These are phyloP conservation scores for Drosophila ochracea DNA, from an alignment of 2,888 invertebrate genomes.

Conservation along the genomic window DNA sequence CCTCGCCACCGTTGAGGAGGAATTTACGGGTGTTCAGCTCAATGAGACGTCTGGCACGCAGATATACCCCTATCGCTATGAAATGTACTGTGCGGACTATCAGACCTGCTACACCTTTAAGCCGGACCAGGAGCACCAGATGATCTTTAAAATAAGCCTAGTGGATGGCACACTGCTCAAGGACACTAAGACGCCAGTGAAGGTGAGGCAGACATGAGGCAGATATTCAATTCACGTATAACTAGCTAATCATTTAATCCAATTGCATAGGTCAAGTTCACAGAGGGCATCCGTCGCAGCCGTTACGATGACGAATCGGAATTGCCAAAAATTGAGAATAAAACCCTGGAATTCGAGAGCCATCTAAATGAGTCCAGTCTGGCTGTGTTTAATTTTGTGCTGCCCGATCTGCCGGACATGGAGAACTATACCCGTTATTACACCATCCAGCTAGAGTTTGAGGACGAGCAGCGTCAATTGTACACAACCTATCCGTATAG, in stretches of 20 bases:
- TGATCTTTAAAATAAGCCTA: constrained; percentile 90
- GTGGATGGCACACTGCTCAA: constrained; percentile 90
- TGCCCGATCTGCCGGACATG: constrained; percentile 86
- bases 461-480: constrained; percentile 68
- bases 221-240: not conserved
- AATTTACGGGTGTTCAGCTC: constrained; percentile 92
- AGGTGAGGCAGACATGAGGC: constrained; percentile 36
- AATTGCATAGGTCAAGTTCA: constrained; percentile 62
- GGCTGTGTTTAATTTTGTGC: constrained; percentile 87
- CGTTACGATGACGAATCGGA: constrained; percentile 40
- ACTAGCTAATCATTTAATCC: not conserved
- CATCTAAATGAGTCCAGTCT: constrained; percentile 88
- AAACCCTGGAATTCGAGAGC: constrained; percentile 78
- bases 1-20: constrained; percentile 96
- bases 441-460: constrained; percentile 64
- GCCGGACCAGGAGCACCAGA: constrained; percentile 93
- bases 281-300: constrained; percentile 61
- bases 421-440: constrained; percentile 69
- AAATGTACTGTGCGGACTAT: constrained; percentile 88
- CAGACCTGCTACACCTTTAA: constrained; percentile 95
- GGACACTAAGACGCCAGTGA: constrained; percentile 87
- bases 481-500: constrained; percentile 71
- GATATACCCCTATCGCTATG: constrained; percentile 91
- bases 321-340: constrained; percentile 83
- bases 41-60: constrained; percentile 91